Base-by-base conservation (phyloP, 2,113 vertebrate species). In the Pseudorasbora parva region DNA sequence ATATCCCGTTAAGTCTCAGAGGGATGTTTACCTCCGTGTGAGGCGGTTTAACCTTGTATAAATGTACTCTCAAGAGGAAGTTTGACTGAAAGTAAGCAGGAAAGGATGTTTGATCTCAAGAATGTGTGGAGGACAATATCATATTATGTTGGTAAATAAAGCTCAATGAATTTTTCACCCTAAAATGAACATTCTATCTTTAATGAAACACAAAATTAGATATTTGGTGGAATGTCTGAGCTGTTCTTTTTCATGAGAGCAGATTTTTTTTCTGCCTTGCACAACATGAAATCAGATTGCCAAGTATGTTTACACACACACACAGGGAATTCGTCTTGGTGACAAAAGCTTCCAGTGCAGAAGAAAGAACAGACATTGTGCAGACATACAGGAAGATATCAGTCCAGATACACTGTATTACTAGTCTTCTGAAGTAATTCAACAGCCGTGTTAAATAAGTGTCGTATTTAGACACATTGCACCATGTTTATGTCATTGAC, bases 41-140 rank as follows among this genome's bases (percentile, higher is more conserved):
- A 75, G 69, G 68, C 14, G n/a, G 47, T 72, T 76, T 82, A 62
- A 78, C 41, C 41, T 57, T 85, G 51, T 78, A n/a, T n/a, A 51
- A 82, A 69, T 82, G 66, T 62, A 56, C 74, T 76, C 74, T 76
- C 30, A n/a, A 1, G 25, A 85, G 19, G 41, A 69, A 47, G 17
- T 69, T 82, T 82, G 33, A 43, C 54, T 64, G 15, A 73, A 71
- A 66, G 37, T 57, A 54, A 59, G 41, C 17, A 1, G 41, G 79
- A 19, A 59, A 5, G 57, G 19, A 81, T 76, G 59, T 77, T 78
- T 71, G 62, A 82, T 25, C 56, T 74, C 81, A 71, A 41, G 37
- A 25, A 76, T 85, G 69, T 82, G 51, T 17, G 11, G n/a, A 33
- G 57, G 66, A 71, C 68, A n/a, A 21, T 30, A 62, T 82, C 11